Conservation (phyloP, 2,797 vertebrate species). For the Falco peregrinus region DNA sequence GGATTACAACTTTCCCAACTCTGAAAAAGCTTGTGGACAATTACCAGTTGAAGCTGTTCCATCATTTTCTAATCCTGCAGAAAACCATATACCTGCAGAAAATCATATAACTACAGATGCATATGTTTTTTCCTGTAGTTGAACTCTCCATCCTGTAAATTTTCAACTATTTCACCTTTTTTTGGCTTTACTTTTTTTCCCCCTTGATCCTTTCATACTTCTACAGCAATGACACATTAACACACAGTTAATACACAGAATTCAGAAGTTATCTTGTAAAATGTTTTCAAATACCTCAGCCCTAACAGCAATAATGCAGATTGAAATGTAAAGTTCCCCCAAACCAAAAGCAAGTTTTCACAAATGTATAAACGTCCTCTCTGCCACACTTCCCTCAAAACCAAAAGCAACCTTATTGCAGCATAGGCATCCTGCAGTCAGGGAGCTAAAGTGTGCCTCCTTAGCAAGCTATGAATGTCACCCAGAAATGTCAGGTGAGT, state of each 20-base stretch:
- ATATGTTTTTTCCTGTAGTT: neutral
- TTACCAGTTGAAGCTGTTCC: neutral
- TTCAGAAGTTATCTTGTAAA: neutral
- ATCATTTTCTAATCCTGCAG: neutral
- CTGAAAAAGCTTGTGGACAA: neutral
- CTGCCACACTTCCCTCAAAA: neutral
- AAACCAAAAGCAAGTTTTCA: neutral
- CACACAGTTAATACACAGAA: neutral
- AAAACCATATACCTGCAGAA: neutral
- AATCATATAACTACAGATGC: neutral
- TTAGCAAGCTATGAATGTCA: neutral
- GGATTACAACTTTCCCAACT: neutral
- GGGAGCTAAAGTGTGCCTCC: neutral
- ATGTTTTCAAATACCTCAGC: neutral
- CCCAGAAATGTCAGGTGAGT: neutral
- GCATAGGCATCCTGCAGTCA: fast-evolving
- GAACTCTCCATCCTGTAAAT: neutral
- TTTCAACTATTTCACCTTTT: neutral
- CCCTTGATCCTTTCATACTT: neutral
- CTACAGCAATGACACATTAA: neutral
- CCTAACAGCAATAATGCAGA: neutral
- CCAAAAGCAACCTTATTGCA: fast-evolving
- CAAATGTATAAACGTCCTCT: neutral
- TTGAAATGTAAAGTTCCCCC: neutral
- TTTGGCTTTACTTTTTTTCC: no score